phyloP scores from a whole-genome alignment of 2,113 vertebrate species.

The Leptobrachium leishanense region DNA sequence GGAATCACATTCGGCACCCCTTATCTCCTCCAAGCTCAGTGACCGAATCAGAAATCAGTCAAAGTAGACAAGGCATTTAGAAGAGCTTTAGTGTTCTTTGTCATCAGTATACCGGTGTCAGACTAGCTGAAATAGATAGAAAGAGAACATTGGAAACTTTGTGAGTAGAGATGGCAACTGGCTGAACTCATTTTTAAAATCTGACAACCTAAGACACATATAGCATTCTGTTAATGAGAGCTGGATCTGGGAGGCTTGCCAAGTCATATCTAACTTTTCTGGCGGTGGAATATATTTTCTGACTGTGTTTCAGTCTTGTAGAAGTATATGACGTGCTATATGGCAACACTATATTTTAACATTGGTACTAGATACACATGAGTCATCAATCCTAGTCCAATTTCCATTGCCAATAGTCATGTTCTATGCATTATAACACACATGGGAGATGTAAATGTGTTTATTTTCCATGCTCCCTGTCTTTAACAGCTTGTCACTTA shows the following conservation, averaged over 20 bases:
- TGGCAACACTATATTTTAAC: neutral
- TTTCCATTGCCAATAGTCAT: too few species aligned
- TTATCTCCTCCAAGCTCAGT: conserved; percentile 25
- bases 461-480: too few species aligned
- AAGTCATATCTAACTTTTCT: conserved; percentile 21
- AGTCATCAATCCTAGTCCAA: neutral
- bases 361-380: neutral
- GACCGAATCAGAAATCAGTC: conserved; percentile 36
- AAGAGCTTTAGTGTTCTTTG: conserved; percentile 23
- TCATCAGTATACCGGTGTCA: conserved; percentile 29
- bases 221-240: conserved; percentile 20
- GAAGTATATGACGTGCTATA: neutral
- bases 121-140: conserved; percentile 37
- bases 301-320: conserved; percentile 6
- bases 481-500: too few species aligned
- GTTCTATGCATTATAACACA: too few species aligned
- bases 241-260: conserved; percentile 22
- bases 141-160: conserved; percentile 35
- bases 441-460: too few species aligned
- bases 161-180: conserved; percentile 25
- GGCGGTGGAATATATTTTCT: conserved; percentile 10
- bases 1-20: conserved; percentile 6
- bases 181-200: conserved; percentile 37
- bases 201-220: conserved; percentile 28
- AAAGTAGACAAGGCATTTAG: conserved; percentile 38